Evolutionary conservation across 2,797 vertebrate genomes (phyloP).

Genomic region (Tamandua tetradactyla): DNA sequence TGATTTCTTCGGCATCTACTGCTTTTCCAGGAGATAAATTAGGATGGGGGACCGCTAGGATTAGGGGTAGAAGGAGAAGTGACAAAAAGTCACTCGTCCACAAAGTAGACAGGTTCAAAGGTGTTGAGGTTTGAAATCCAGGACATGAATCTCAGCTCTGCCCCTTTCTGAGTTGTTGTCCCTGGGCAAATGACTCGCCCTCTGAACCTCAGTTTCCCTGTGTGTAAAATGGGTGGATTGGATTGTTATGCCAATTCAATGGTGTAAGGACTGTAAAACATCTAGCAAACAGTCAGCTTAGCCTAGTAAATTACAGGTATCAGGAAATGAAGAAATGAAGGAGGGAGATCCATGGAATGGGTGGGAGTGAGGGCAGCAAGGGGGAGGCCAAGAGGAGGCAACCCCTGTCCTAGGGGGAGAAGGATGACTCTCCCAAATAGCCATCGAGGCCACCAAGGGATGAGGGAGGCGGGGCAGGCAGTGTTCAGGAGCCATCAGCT

Average conservation of each 20-base stretch:
- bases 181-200: neutral
- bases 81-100: no score
- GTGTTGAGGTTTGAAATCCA: neutral
- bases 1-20: neutral
- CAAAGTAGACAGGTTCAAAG: neutral
- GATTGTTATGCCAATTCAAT: neutral
- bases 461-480: neutral
- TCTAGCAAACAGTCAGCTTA: neutral
- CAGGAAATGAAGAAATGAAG: neutral
- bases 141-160: neutral
- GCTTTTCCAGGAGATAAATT: neutral
- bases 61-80: no score
- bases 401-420: neutral
- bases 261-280: neutral
- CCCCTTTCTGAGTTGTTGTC: neutral
- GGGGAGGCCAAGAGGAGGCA: neutral
- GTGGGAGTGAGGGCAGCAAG: neutral
- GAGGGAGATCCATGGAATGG: neutral
- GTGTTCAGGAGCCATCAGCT: neutral
- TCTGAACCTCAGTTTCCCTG: neutral
- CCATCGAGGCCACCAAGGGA: neutral
- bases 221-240: neutral
- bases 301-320: neutral
- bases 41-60: neutral
- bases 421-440: neutral